Conservation (phyloP, 2,113 vertebrate species). For the Chelonoidis abingdonii region DNA sequence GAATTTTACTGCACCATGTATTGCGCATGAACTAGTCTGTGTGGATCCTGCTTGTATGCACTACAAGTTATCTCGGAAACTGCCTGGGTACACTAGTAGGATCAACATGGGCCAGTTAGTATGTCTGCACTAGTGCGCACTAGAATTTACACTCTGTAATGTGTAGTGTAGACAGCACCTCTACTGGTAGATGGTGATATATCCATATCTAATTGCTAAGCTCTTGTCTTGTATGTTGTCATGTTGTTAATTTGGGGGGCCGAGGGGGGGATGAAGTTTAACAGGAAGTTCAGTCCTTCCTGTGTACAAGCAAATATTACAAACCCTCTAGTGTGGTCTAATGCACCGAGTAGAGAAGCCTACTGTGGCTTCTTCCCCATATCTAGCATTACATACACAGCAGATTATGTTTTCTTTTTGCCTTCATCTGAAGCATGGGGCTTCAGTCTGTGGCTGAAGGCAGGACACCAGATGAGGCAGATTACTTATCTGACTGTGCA, state of each 20-base stretch:
- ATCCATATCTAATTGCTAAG: not conserved
- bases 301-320: not conserved
- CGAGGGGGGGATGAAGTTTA: not conserved
- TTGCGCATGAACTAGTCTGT: not conserved
- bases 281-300: not conserved
- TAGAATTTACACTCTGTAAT: not conserved
- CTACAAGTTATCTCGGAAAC: not conserved
- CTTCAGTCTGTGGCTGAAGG: not conserved
- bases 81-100: not conserved
- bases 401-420: not conserved
- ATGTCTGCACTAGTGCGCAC: not conserved
- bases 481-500: rapidly evolving
- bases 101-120: not conserved
- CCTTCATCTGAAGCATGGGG: not conserved
- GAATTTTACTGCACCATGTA: not conserved
- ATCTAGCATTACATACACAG: not conserved
- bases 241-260: not conserved
- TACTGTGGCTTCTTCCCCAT: not conserved
- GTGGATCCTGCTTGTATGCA: not conserved
- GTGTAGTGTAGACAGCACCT: not conserved
- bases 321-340: not conserved
- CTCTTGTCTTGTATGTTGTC: not conserved
- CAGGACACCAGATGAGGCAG: not conserved
- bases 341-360: too few relatives aligned
- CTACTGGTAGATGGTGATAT: not conserved